Evolutionary conservation across 1,140 invertebrate genomes (phyloP).

Genomic region (Procambarus virginalis): DNA sequence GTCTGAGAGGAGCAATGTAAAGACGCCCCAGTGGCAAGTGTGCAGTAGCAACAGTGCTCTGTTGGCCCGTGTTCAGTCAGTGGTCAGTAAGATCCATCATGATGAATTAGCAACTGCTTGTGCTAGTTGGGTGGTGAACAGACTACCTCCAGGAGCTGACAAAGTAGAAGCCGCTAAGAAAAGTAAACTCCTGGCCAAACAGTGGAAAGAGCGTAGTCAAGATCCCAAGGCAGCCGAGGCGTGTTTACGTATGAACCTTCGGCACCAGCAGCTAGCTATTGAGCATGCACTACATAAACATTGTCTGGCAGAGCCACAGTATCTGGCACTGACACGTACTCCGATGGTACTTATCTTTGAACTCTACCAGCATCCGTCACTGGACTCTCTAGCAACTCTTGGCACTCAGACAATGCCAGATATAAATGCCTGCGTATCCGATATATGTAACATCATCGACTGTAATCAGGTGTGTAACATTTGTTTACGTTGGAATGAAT

Average conservation of each 20-base stretch:
- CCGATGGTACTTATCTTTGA: constrained; percentile 45
- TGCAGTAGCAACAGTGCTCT: constrained; percentile 55
- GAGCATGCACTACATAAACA: constrained; percentile 67
- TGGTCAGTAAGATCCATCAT: constrained; percentile 59
- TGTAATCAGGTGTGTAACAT: constrained; percentile 48
- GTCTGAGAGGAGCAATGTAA: not conserved
- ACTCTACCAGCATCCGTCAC: constrained; percentile 62
- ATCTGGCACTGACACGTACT: constrained; percentile 51
- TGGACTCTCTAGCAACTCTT: constrained; percentile 43
- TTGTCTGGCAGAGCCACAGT: constrained; percentile 47
- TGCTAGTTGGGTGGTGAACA: constrained; percentile 64
- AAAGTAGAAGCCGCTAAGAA: constrained; percentile 52
- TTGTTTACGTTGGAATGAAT: not conserved
- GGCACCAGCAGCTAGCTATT: constrained; percentile 57
- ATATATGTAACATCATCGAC: constrained; percentile 53
- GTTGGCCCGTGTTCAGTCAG: constrained; percentile 27
- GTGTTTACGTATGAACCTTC: constrained; percentile 17
- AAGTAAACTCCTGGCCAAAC: constrained; percentile 52
- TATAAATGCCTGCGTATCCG: constrained; percentile 60
- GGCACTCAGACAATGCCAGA: constrained; percentile 51
- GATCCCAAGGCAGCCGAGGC: constrained; percentile 33
- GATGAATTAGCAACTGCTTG: constrained; percentile 60
- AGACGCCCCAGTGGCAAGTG: constrained; percentile 36
- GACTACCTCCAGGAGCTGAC: constrained; percentile 66
- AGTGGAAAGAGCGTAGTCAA: constrained; percentile 25